Evolutionary conservation across 1,140 invertebrate genomes (phyloP).

Genomic region (Polypedilum vanderplanki): DNA sequence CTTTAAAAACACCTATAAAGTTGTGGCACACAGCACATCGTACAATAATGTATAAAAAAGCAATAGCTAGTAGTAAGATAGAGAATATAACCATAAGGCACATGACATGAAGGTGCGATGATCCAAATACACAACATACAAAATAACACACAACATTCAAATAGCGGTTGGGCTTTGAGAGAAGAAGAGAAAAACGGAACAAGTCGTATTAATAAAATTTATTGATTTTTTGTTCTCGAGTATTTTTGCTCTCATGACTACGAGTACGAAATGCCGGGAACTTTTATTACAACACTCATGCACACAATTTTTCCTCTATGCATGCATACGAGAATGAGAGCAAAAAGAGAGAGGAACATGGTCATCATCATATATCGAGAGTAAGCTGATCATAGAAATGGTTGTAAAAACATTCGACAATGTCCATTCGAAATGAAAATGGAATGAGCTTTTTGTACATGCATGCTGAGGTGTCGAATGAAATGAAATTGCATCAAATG

Average conservation of each 20-base stretch:
- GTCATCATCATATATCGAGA: slow-evolving; percentile 3
- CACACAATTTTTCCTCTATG: background rate
- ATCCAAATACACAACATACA: background rate
- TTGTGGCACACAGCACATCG: slow-evolving; percentile 16
- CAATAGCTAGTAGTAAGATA: background rate
- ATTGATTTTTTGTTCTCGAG: background rate
- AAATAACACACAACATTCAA: slow-evolving; percentile 6
- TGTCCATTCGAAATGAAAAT: background rate
- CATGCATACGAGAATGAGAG: no score
- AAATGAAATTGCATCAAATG: background rate
- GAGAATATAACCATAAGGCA: background rate
- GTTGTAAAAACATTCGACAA: background rate
- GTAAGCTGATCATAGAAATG: background rate
- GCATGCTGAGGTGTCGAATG: background rate
- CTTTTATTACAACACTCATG: slow-evolving; percentile 14
- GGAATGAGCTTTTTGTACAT: background rate
- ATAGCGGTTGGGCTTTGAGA: background rate
- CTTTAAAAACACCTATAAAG: slow-evolving; percentile 19
- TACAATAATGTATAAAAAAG: background rate
- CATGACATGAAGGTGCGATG: slow-evolving; percentile 16
- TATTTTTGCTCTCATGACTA: slow-evolving; percentile 1
- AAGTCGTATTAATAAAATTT: slow-evolving; percentile 20
- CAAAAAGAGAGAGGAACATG: slow-evolving; percentile 8
- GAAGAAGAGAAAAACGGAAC: background rate
- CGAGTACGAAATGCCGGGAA: background rate